Evolutionary conservation across 2,797 vertebrate genomes (phyloP).

Genomic region (Falco rusticolus): DNA sequence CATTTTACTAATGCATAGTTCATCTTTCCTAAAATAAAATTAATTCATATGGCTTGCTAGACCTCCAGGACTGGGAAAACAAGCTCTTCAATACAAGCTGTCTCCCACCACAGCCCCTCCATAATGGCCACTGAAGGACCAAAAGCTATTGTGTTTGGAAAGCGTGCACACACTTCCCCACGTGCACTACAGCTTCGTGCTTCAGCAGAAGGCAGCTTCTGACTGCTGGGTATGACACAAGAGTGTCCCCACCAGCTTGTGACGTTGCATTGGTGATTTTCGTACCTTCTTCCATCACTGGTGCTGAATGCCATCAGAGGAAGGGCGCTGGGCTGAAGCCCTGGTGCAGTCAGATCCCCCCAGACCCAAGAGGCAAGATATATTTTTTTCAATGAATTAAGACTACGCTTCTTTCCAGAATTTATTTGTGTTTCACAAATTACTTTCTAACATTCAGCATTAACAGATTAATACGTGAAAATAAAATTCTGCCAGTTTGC

Average conservation of each 20-base stretch:
- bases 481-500: not conserved
- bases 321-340: not conserved
- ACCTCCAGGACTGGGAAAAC: not conserved
- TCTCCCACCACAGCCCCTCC: too few species aligned
- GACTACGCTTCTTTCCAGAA: not conserved
- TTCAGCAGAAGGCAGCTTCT: not conserved
- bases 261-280: not conserved
- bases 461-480: not conserved
- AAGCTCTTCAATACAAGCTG: not conserved
- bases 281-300: not conserved
- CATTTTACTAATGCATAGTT: not conserved
- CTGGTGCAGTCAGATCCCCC: not conserved
- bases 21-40: not conserved
- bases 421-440: not conserved
- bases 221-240: not conserved
- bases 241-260: not conserved
- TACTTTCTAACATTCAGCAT: not conserved
- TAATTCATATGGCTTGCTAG: not conserved
- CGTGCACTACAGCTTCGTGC: rapidly evolving
- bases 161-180: not conserved
- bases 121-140: not conserved
- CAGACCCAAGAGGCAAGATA: not conserved
- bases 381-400: not conserved
- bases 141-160: not conserved
- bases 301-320: not conserved